Percentiles rank a stretch among this genome's conserved stretches.
Conservation (phyloP, 37 sponge, comb jelly and placozoan species). For the Oscarella lobularis region DNA sequence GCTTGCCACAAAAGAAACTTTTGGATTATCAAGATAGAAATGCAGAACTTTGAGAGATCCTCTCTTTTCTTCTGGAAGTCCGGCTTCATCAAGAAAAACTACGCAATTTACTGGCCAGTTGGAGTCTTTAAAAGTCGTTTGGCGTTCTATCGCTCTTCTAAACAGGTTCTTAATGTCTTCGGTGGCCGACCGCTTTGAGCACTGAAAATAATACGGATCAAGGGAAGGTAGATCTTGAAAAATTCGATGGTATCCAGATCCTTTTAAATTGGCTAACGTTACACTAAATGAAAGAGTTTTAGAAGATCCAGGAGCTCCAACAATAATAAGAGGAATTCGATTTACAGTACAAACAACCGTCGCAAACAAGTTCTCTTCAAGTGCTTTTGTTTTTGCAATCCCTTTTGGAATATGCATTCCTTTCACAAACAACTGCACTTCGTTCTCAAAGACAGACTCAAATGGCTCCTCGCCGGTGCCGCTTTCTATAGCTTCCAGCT, state of each 20-base stretch:
- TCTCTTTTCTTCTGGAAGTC: not conserved
- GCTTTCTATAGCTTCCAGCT: not conserved
- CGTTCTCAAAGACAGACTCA: not conserved
- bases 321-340: not conserved
- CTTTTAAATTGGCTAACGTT: not conserved
- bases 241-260: not conserved
- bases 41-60: not conserved
- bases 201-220: not conserved
- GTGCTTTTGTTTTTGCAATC: not conserved
- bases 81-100: not conserved
- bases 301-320: constrained; percentile 7
- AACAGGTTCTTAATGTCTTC: not conserved
- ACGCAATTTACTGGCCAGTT: not conserved
- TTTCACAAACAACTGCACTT: not conserved
- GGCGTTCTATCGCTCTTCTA: not conserved
- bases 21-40: not conserved
- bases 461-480: not conserved
- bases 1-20: not conserved
- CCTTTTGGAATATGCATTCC: not conserved
- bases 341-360: not conserved
- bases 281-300: not conserved
- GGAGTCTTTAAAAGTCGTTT: not conserved
- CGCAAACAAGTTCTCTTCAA: constrained; percentile 1
- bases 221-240: not conserved
- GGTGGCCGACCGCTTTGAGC: not conserved